Evolutionary conservation across 2,113 vertebrate genomes (phyloP).

Genomic region (Circaetus cinerascens): DNA sequence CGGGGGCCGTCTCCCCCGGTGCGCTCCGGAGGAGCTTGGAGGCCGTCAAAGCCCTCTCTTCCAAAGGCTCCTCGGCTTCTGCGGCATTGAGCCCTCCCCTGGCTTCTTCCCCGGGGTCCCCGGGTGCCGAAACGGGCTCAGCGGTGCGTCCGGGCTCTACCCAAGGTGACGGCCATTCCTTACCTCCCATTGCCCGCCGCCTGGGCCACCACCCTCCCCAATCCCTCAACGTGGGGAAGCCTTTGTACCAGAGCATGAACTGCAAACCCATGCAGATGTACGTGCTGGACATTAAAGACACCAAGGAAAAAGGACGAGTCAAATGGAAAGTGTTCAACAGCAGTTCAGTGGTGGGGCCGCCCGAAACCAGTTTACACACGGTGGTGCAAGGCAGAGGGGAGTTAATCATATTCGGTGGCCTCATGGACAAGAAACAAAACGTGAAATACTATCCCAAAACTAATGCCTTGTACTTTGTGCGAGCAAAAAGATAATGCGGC

Average conservation of each 20-base stretch:
- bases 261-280: constrained; percentile 99
- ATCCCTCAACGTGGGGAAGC: constrained; percentile 96
- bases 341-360: constrained; percentile 89
- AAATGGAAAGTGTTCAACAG: constrained; percentile 91
- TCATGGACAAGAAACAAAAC: constrained; percentile 99
- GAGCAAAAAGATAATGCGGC: constrained; percentile 94
- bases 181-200: constrained; percentile 92
- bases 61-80: constrained; percentile 66
- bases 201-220: constrained; percentile 95
- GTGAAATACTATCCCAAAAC: constrained; percentile 99
- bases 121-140: constrained; percentile 54
- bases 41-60: constrained; percentile 85
- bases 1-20: constrained; percentile 87
- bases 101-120: constrained; percentile 71
- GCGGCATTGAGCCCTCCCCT: constrained; percentile 68
- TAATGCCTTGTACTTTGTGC: constrained; percentile 99
- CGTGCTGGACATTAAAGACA: constrained; percentile 89
- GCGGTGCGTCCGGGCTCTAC: constrained; percentile 40
- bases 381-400: constrained; percentile 96
- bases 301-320: constrained; percentile 82
- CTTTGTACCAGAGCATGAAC: constrained; percentile 97
- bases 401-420: constrained; percentile 95
- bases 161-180: constrained; percentile 84
- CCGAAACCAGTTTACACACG: constrained; percentile 96
- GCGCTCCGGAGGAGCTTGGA: constrained; percentile 89